Conservation (phyloP, 2,888 invertebrate genomes). For the Leucoma salicis region DNA sequence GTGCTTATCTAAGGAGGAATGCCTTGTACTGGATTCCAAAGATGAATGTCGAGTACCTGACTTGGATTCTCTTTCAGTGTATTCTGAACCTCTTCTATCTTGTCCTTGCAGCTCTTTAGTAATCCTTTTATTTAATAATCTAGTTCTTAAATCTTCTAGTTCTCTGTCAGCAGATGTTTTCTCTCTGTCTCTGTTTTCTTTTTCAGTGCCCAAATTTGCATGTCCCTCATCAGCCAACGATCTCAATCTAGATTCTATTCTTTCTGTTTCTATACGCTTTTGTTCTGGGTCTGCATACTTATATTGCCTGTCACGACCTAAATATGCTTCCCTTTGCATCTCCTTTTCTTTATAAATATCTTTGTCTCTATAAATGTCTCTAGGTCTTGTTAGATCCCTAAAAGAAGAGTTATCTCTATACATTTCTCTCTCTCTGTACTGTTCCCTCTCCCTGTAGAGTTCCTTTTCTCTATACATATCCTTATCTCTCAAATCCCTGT, state of each 20-base stretch:
- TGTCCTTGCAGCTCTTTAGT: slow-evolving; percentile 84
- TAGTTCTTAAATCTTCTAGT: slow-evolving; percentile 88
- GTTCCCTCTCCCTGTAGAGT: slow-evolving; percentile 64
- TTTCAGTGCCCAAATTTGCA: slow-evolving; percentile 65
- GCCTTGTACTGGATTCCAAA: slow-evolving; percentile 57
- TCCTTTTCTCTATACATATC: slow-evolving; percentile 67
- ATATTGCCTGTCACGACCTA: slow-evolving; percentile 61
- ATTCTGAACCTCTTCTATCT: slow-evolving; percentile 67
- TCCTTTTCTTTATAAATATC: slow-evolving; percentile 63
- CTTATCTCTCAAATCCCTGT: slow-evolving; percentile 61
- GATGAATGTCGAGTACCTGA: slow-evolving; percentile 55
- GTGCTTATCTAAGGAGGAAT: slow-evolving; percentile 68
- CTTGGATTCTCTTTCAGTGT: slow-evolving; percentile 72
- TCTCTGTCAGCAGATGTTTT: slow-evolving; percentile 81
- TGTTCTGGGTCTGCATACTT: slow-evolving; percentile 65
- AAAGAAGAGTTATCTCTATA: slow-evolving; percentile 64
- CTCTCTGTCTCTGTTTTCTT: slow-evolving; percentile 73
- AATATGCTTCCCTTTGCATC: slow-evolving; percentile 56
- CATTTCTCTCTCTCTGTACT: slow-evolving; percentile 68
- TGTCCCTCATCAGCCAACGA: slow-evolving; percentile 65
- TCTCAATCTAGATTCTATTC: slow-evolving; percentile 68
- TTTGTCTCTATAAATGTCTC: slow-evolving; percentile 62
- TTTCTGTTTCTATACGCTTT: slow-evolving; percentile 61
- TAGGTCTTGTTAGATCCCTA: slow-evolving; percentile 51
- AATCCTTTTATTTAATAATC: slow-evolving; percentile 86